Percentiles rank a stretch among this genome's conserved stretches.
Conservation (phyloP, 2,888 invertebrate genomes). For the Zonitis immaculata region DNA sequence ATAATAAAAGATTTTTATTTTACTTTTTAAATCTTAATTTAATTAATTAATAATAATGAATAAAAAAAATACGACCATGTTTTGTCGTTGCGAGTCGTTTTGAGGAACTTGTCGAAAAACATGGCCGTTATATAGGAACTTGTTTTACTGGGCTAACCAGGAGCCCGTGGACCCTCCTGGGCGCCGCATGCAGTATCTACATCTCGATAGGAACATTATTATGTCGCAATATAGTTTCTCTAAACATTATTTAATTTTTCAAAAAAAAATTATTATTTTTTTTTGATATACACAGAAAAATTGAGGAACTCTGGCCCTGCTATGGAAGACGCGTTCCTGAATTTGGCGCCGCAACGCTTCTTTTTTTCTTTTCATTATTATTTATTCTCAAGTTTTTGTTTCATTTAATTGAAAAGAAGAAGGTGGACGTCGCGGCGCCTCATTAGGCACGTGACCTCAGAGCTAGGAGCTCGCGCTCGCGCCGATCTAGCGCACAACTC, state of each 20-base stretch:
- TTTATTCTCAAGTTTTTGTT: too few relatives aligned
- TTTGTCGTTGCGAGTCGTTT: constrained; percentile 43
- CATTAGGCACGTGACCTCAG: constrained; percentile 17
- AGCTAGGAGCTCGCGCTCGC: constrained; percentile 14
- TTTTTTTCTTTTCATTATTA: too few relatives aligned
- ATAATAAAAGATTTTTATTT: constrained; percentile 46
- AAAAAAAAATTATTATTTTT: constrained; percentile 5
- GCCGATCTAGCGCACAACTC: constrained; percentile 29
- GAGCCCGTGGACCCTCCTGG: constrained; percentile 42
- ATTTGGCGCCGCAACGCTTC: constrained; percentile 5
- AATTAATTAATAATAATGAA: constrained; percentile 47
- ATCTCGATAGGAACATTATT: constrained; percentile 50
- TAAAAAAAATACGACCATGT: constrained; percentile 47
- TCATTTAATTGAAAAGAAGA: too few relatives aligned
- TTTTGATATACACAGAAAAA: constrained; percentile 40
- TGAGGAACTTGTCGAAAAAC: constrained; percentile 46
- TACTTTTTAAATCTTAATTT: constrained; percentile 33
- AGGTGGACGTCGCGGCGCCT: constrained; percentile 3
- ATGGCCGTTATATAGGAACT: constrained; percentile 50
- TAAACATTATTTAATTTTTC: constrained; percentile 18
- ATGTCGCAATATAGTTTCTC: constrained; percentile 41
- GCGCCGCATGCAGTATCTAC: constrained; percentile 50
- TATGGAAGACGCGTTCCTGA: constrained; percentile 16
- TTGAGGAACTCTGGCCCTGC: constrained; percentile 47
- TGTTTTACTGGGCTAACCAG: constrained; percentile 50